A percentile compares a stretch with the other conserved stretches of the same genome.
Conservation (phyloP, 2,113 vertebrate species). For the Vimba vimba region DNA sequence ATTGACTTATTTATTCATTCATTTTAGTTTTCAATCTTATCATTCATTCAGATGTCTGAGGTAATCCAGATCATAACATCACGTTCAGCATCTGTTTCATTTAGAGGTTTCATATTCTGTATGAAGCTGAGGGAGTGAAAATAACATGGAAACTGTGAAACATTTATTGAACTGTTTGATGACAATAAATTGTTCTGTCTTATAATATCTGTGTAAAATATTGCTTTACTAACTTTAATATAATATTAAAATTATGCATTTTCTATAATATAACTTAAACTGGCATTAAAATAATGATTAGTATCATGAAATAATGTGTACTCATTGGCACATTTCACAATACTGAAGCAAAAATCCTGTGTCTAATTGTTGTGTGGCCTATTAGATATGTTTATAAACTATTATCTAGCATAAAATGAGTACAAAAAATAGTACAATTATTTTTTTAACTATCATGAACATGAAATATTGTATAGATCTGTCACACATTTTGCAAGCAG, state of each 20-base stretch:
- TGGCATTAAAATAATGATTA: neutral
- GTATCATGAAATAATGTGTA: neutral
- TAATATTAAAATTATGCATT: neutral
- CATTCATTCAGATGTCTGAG: constrained; percentile 61
- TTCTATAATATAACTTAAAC: neutral
- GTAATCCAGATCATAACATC: constrained; percentile 72
- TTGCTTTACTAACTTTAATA: neutral
- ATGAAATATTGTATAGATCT: neutral
- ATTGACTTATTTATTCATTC: constrained; percentile 72
- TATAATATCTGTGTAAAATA: constrained; percentile 38
- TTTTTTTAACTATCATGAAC: too few species aligned
- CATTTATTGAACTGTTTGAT: constrained; percentile 68
- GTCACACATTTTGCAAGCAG: neutral
- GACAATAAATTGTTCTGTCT: constrained; percentile 67
- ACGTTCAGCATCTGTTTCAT: constrained; percentile 76
- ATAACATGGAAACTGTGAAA: constrained; percentile 76
- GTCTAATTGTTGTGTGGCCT: neutral
- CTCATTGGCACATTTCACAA: neutral
- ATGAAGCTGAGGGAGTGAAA: constrained; percentile 66
- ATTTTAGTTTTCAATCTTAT: constrained; percentile 64
- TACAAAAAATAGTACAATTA: neutral
- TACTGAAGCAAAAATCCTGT: neutral
- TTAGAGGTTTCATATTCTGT: constrained; percentile 76
- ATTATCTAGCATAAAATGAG: neutral
- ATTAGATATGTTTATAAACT: too few species aligned